Base-by-base conservation (phyloP, 2,888 invertebrate genomes). In the Ennomos erosarius region DNA sequence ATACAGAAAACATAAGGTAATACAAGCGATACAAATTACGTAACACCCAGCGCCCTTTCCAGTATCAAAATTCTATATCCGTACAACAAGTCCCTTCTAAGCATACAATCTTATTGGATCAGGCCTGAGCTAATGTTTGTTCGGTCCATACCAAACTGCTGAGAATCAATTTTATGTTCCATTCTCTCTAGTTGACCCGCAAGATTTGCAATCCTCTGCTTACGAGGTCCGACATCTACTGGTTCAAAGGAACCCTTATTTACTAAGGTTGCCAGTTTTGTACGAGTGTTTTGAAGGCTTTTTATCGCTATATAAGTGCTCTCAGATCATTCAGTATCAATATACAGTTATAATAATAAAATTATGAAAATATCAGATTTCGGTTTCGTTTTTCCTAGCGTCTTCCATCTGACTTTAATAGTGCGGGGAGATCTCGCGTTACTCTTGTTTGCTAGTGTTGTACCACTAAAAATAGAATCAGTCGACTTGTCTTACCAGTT, bases 71-170 rank as follows among this genome's bases (percentile, higher is more conserved):
- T 53, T 68, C 16, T 75, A 75, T 35, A 37, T 71, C 75, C 35
- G 9, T 8, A 67, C 42, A 56, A 46, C 54, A 59, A 71, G 74
- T 72, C 79, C 81, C 81, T 81, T 80, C 79, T 77, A 74, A 79
- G 79, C 75, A 82, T 74, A 83, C 81, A 83, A 82, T 82, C 85
- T 83, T 85, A 84, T 85, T 85, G 83, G 82, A 81, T 82, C 82
- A 81, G 82, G 81, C 82, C 79, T 78, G 52, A 69, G 82, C 81
- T 78, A 82, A 82, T 82, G 81, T 84, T 82, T 81, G 75, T 65
- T 55, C 59, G 73, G 78, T 70, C 76, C 73, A 78, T 71, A 72
- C 74, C 70, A 82, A 83, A 81, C 78, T 81, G 82, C 81, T 79
- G 77, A 77, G 72, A 79, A 78, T 75, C 81, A 76, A 80, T 82